These are phyloP conservation scores for Lamprologus tigripictilis DNA, from an alignment of 2,113 vertebrate species.

Conservation along the genomic window DNA sequence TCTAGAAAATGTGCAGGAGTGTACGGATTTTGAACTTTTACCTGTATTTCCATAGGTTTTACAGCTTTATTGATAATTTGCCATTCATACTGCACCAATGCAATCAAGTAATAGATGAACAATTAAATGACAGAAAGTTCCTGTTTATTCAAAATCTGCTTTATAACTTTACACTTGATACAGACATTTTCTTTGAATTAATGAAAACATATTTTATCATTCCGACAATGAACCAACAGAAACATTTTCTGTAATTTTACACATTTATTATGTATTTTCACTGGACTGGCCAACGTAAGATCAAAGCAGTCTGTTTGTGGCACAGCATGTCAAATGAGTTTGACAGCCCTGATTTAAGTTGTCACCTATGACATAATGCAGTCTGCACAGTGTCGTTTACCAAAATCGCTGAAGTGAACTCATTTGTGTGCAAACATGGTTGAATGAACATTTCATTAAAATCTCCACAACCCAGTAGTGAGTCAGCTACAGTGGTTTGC, in stretches of 20 bases:
- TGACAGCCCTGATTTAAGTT: background rate
- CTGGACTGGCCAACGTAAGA: background rate
- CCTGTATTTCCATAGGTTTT: background rate
- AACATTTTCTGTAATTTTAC: background rate
- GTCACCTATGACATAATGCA: background rate
- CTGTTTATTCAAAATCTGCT: background rate
- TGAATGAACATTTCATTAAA: background rate
- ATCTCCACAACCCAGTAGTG: background rate
- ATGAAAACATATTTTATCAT: background rate
- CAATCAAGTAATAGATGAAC: background rate
- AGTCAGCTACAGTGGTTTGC: background rate
- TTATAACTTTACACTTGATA: background rate
- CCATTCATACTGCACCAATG: background rate
- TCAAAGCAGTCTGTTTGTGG: background rate
- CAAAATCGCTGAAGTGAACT: background rate
- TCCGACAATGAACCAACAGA: background rate
- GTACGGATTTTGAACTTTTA: background rate
- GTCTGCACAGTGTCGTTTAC: background rate
- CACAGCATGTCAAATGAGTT: background rate
- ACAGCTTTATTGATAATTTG: background rate
- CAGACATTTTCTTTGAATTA: background rate
- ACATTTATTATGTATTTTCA: background rate
- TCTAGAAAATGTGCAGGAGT: background rate
- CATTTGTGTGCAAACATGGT: background rate
- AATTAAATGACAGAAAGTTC: background rate